These are phyloP conservation scores for Lithophane semibrunnea DNA, from an alignment of 2,888 invertebrate species.

Conservation along the genomic window DNA sequence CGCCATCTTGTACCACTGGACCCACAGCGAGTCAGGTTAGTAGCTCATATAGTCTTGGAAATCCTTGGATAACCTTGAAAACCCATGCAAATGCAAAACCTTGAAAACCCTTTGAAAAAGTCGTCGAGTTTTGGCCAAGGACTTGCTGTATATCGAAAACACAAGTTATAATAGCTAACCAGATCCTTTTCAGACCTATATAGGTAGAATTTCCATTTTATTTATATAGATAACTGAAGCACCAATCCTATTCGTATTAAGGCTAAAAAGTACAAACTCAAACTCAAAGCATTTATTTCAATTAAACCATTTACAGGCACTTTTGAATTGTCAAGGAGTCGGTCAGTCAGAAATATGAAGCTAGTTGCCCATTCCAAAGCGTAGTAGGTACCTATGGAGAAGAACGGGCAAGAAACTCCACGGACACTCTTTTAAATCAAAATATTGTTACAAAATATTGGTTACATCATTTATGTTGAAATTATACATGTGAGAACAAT, in stretches of 20 bases:
- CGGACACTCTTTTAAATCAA: too few species aligned
- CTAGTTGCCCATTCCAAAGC: too few species aligned
- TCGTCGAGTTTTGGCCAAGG: not conserved
- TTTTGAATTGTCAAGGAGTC: too few species aligned
- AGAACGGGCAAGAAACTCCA: too few species aligned
- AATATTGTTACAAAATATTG: too few species aligned
- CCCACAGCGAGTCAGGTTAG: constrained; percentile 96
- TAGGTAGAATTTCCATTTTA: not conserved
- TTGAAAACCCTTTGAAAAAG: not conserved
- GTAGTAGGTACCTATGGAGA: too few species aligned
- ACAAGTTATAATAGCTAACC: not conserved
- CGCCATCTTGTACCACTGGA: constrained; percentile 95
- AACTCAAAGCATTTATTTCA: too few species aligned
- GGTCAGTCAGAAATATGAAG: too few species aligned
- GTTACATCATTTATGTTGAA: too few species aligned
- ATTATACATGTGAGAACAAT: too few species aligned
- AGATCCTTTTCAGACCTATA: not conserved
- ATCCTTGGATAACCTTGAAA: not conserved
- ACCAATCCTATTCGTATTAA: constrained; percentile 5
- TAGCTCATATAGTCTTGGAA: not conserved
- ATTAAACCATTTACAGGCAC: too few species aligned
- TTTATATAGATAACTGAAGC: not conserved
- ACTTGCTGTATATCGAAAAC: not conserved
- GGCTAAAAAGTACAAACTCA: not conserved
- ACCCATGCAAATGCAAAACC: not conserved